phyloP scores from a whole-genome alignment of 2,888 invertebrate genomes.

The Abrostola triplasia region DNA sequence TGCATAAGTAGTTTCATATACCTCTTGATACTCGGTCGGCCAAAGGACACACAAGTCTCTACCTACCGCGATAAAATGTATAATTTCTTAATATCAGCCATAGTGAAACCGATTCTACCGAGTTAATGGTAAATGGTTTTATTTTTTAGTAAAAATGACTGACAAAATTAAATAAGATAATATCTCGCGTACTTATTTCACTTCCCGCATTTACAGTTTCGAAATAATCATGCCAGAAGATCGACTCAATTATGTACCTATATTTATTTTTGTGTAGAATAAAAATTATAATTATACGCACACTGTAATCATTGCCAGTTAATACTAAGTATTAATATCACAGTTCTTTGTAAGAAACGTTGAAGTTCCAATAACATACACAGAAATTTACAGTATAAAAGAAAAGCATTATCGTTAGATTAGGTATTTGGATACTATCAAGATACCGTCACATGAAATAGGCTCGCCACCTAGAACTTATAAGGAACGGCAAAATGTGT shows the following conservation, averaged over 20 bases:
- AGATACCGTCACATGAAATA: too few relatives aligned
- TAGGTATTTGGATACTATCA: too few relatives aligned
- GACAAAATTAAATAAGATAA: slow-evolving; percentile 40
- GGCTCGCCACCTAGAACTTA: too few relatives aligned
- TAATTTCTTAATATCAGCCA: slow-evolving; percentile 34
- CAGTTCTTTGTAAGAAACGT: not conserved
- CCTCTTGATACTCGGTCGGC: slow-evolving; percentile 20
- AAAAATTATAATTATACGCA: slow-evolving; percentile 1
- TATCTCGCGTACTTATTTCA: slow-evolving; percentile 16
- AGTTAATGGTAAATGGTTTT: slow-evolving; percentile 27
- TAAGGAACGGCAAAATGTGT: too few relatives aligned
- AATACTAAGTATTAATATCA: slow-evolving; percentile 16
- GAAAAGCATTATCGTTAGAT: too few relatives aligned
- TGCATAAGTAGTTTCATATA: slow-evolving; percentile 33
- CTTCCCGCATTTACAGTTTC: slow-evolving; percentile 21
- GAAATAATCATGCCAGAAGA: slow-evolving; percentile 18
- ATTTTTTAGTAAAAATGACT: slow-evolving; percentile 22
- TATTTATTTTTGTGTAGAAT: slow-evolving; percentile 32
- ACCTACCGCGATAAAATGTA: slow-evolving; percentile 26
- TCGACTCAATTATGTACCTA: slow-evolving; percentile 25
- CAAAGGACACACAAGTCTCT: slow-evolving; percentile 25
- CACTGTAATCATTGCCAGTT: slow-evolving; percentile 1
- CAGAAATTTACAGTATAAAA: not conserved
- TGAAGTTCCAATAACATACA: not conserved
- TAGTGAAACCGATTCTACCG: slow-evolving; percentile 15